Conservation (phyloP, 2,797 vertebrate genomes). For the Pitangus sulphuratus region DNA sequence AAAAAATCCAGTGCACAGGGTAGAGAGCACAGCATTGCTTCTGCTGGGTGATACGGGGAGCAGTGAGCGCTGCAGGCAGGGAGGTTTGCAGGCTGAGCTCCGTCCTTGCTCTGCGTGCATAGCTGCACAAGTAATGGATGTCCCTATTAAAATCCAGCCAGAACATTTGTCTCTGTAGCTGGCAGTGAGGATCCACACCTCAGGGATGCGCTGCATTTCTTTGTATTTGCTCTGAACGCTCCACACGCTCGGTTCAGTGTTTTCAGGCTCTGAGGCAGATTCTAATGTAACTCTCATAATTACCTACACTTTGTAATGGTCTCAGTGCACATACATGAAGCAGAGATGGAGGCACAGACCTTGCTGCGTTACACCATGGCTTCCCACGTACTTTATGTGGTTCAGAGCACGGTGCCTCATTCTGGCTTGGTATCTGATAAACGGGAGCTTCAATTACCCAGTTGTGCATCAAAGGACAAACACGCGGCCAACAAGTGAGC, state of each 20-base stretch:
- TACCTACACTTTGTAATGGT: not conserved
- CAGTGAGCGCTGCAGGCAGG: accelerated
- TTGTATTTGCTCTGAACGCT: not conserved
- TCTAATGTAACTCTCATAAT: not conserved
- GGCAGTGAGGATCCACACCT: not conserved
- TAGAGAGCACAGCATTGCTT: not conserved
- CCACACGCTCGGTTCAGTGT: accelerated
- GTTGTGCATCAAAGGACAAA: not conserved
- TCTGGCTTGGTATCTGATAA: not conserved
- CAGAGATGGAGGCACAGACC: not conserved
- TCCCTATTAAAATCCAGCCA: not conserved
- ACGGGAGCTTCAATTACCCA: not conserved
- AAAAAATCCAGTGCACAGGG: accelerated
- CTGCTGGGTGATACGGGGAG: accelerated
- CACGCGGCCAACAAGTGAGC: accelerated
- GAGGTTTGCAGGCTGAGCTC: not conserved
- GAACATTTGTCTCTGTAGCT: not conserved
- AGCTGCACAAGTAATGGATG: not conserved
- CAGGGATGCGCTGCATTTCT: accelerated
- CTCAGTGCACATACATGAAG: not conserved
- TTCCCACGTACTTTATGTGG: not conserved
- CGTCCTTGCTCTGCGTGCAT: accelerated
- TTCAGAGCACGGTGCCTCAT: not conserved
- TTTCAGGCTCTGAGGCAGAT: not conserved
- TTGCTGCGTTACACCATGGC: accelerated